A percentile compares a stretch with the other conserved stretches of the same genome.
Conservation (phyloP, 2,888 invertebrate species). For the Sicus ferrugineus region DNA sequence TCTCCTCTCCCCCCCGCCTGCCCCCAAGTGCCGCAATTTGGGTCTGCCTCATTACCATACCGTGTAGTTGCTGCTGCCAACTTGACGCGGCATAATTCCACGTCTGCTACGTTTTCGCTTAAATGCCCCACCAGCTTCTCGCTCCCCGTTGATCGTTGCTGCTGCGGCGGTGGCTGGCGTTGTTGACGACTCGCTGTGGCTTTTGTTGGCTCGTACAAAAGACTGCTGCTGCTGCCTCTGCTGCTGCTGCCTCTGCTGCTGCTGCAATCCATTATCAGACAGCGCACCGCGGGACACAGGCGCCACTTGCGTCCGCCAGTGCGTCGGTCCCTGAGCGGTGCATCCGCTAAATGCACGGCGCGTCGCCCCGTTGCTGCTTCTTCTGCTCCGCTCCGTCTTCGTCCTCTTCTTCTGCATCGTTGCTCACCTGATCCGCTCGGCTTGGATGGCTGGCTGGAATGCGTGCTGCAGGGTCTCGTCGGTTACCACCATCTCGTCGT, state of each 20-base stretch:
- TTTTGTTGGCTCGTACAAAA: conserved; percentile 10
- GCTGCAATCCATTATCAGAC: conserved; percentile 59
- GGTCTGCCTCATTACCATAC: background rate
- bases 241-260: background rate
- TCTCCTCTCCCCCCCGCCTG: no score
- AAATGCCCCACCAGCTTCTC: conserved; percentile 4
- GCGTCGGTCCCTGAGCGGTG: background rate
- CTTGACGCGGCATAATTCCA: background rate
- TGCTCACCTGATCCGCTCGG: background rate
- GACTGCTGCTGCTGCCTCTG: background rate
- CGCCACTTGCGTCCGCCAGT: conserved; percentile 55
- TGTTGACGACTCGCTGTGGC: conserved; percentile 1
- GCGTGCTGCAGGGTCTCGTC: background rate
- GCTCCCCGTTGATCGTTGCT: background rate
- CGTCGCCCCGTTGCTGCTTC: background rate
- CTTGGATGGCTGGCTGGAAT: background rate
- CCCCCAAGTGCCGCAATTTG: no score
- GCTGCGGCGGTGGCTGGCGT: background rate
- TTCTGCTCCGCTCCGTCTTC: background rate
- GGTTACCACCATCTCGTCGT: background rate
- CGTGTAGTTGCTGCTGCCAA: background rate
- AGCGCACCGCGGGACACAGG: conserved; percentile 64
- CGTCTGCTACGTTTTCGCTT: conserved; percentile 19
- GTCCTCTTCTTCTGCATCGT: conserved; percentile 10
- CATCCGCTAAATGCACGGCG: conserved; percentile 26